Evolutionary conservation across 2,888 invertebrate species (phyloP).

Genomic region (Caenorhabditis macrosperma): DNA sequence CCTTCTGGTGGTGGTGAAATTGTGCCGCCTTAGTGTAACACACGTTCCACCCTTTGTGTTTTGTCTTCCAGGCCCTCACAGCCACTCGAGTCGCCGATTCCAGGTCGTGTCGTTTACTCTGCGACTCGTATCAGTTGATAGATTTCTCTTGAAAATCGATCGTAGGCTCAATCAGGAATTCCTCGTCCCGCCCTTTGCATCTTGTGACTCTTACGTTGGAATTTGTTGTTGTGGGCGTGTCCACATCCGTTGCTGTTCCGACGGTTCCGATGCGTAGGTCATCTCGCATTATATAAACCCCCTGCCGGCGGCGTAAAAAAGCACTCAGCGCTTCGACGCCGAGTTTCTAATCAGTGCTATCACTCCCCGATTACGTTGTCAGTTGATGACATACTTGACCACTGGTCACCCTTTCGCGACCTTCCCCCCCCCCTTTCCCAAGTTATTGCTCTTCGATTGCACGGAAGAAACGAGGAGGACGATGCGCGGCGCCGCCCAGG

Average conservation of each 20-base stretch:
- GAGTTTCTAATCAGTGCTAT: not conserved
- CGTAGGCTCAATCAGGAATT: not conserved
- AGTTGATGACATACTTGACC: not conserved
- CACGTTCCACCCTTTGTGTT: conserved; percentile 23
- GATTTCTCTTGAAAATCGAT: not conserved
- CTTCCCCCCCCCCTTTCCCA: too few relatives aligned
- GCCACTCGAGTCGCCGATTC: not conserved
- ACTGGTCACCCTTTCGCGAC: not conserved
- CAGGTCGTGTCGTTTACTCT: conserved; percentile 12
- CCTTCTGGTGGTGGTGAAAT: not conserved
- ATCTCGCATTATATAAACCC: conserved; percentile 9
- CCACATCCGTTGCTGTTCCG: not conserved
- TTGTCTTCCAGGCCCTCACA: not conserved
- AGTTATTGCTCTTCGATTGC: conserved; percentile 1
- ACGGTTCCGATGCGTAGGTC: conserved; percentile 6
- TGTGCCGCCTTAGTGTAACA: conserved; percentile 14
- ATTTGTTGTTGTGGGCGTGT: conserved; percentile 6
- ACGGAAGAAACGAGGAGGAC: not conserved
- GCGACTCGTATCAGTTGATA: not conserved
- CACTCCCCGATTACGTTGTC: not conserved
- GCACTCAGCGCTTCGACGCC: not conserved
- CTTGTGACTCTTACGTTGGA: not conserved
- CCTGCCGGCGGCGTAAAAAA: conserved; percentile 8
- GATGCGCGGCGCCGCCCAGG: conserved; percentile 13
- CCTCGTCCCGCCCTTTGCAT: not conserved